phyloP scores from a whole-genome alignment of 2,113 vertebrate species.

The Tamias sibiricus region DNA sequence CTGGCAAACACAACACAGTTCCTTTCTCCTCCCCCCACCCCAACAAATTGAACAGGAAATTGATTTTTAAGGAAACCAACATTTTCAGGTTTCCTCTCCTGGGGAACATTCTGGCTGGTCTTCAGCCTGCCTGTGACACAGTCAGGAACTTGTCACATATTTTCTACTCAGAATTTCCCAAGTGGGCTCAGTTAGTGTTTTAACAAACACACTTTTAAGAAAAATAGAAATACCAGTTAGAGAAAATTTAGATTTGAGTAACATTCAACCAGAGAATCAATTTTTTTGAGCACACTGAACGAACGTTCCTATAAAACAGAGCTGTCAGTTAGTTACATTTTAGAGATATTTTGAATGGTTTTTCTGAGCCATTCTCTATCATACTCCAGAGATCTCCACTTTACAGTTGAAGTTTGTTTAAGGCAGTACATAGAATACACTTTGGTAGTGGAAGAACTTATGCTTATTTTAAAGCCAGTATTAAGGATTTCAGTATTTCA shows the following conservation, averaged over 20 bases:
- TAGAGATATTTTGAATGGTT: constrained; percentile 44
- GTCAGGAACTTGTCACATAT: constrained; percentile 44
- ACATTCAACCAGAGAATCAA: constrained; percentile 26
- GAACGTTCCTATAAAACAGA: constrained; percentile 19
- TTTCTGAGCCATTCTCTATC: constrained; percentile 43
- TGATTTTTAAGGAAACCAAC: constrained; percentile 78
- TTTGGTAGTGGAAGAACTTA: neutral
- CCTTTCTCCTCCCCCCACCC: constrained; percentile 52
- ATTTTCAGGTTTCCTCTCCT: constrained; percentile 76
- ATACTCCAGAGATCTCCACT: neutral
- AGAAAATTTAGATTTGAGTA: constrained; percentile 64
- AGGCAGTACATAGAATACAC: neutral
- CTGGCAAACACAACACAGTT: constrained; percentile 25
- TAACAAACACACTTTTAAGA: constrained; percentile 83
- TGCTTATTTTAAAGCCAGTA: constrained; percentile 40
- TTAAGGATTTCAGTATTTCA: constrained; percentile 60
- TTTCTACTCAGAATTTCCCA: constrained; percentile 73
- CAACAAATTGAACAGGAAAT: constrained; percentile 73
- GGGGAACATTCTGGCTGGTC: constrained; percentile 62
- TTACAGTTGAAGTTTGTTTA: neutral
- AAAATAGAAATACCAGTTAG: constrained; percentile 54
- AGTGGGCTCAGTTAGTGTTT: constrained; percentile 72
- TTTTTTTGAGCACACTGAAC: constrained; percentile 1
- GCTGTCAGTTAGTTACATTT: neutral
- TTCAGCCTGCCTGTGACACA: constrained; percentile 64